phyloP scores from a whole-genome alignment of 2,113 vertebrate species.

The Hippocampus zosterae region DNA sequence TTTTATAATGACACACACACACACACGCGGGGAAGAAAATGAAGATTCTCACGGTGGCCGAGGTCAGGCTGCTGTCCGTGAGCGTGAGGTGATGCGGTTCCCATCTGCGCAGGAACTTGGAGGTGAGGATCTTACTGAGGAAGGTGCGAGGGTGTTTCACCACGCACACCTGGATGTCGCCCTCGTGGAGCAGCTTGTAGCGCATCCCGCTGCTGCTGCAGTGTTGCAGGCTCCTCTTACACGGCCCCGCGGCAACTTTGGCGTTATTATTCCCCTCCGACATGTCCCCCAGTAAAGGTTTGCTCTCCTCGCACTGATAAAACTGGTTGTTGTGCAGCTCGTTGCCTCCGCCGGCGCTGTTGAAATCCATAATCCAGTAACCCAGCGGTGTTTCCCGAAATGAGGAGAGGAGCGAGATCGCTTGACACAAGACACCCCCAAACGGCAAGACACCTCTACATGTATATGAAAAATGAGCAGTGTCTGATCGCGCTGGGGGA shows the following conservation, averaged over 20 bases:
- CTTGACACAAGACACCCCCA: not conserved
- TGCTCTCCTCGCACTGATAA: slow-evolving; percentile 88
- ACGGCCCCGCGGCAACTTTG: slow-evolving; percentile 83
- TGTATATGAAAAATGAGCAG: slow-evolving; percentile 15
- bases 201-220: slow-evolving; percentile 85
- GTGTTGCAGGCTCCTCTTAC: slow-evolving; percentile 82
- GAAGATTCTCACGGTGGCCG: slow-evolving; percentile 85
- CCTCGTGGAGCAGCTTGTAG: slow-evolving; percentile 96
- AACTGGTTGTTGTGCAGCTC: slow-evolving; percentile 80
- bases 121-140: slow-evolving; percentile 97
- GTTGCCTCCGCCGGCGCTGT: slow-evolving; percentile 75
- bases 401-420: slow-evolving; percentile 4
- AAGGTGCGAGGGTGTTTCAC: slow-evolving; percentile 95
- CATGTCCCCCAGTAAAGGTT: slow-evolving; percentile 87
- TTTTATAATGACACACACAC: not conserved
- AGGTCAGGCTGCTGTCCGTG: slow-evolving; percentile 87
- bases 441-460: slow-evolving; percentile 28
- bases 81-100: slow-evolving; percentile 95
- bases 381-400: slow-evolving; percentile 35
- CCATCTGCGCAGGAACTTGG: slow-evolving; percentile 94
- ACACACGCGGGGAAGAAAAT: not conserved
- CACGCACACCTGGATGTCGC: slow-evolving; percentile 98
- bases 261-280: slow-evolving; percentile 79
- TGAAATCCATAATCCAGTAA: slow-evolving; percentile 81
- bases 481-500: slow-evolving; percentile 22